phyloP scores from a whole-genome alignment of 2,888 invertebrate species.

The Dione vanillae region DNA sequence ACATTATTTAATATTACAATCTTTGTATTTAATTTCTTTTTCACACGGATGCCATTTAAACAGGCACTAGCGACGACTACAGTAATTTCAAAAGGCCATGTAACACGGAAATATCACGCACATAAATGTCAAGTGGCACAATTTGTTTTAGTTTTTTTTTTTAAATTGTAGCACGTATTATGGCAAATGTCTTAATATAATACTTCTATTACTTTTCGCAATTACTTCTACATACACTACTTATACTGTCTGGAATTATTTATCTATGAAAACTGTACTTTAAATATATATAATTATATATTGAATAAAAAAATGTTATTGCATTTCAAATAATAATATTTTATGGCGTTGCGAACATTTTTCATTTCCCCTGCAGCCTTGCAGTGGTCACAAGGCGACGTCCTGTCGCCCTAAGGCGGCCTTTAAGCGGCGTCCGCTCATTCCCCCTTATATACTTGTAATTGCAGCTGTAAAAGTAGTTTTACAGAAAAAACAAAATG shows the following conservation, averaged over 20 bases:
- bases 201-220: no score
- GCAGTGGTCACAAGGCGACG: conserved; percentile 1
- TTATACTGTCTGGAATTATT: no score
- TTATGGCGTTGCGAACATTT: conserved; percentile 2
- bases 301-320: background rate
- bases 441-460: background rate
- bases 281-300: no score
- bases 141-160: background rate
- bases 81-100: background rate
- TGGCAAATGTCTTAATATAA: background rate
- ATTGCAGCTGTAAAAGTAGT: background rate
- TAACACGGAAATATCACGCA: conserved; percentile 11
- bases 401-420: conserved; percentile 7
- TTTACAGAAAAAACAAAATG: background rate
- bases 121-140: conserved; percentile 7
- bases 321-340: background rate
- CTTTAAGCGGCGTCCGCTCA: background rate
- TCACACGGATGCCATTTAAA: conserved; percentile 9
- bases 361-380: conserved; percentile 4
- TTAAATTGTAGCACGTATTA: background rate
- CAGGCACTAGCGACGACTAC: background rate
- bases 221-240: no score
- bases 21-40: background rate
- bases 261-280: no score
- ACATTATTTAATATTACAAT: background rate